A percentile compares a stretch with the other conserved stretches of the same genome.
Evolutionary conservation across 1,140 invertebrate species (phyloP).

Genomic region (Temnothorax curvispinosus): DNA sequence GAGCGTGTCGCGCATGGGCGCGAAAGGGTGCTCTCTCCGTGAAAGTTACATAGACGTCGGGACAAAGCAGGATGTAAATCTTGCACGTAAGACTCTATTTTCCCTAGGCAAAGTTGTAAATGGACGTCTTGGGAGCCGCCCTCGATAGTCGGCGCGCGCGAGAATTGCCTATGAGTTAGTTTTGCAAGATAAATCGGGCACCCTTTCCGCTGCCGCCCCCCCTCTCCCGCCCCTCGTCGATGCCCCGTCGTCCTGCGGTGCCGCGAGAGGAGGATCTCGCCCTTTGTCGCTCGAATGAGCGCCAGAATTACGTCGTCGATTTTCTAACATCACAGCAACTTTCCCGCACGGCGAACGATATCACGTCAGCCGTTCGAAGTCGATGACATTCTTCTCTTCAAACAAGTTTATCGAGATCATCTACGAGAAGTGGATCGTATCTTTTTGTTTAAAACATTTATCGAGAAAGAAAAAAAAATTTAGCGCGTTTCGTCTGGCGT

Average conservation of each 20-base stretch:
- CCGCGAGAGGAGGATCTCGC: background rate
- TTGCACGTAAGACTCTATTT: slow-evolving; percentile 74
- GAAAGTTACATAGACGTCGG: slow-evolving; percentile 62
- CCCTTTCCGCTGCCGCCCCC: background rate
- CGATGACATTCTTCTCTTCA: background rate
- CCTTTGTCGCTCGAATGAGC: slow-evolving; percentile 65
- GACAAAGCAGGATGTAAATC: slow-evolving; percentile 74
- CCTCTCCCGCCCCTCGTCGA: background rate
- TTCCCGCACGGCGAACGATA: slow-evolving; percentile 25
- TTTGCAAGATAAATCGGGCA: slow-evolving; percentile 68
- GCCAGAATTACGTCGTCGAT: slow-evolving; percentile 35
- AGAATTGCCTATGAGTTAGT: slow-evolving; percentile 65
- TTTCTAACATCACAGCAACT: slow-evolving; percentile 38
- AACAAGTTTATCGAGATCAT: background rate
- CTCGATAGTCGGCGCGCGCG: slow-evolving; percentile 58
- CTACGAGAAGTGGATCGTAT: background rate
- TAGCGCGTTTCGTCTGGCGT: background rate
- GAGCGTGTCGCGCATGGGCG: slow-evolving; percentile 52
- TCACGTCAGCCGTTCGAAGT: background rate
- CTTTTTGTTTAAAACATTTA: background rate
- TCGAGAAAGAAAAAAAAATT: background rate
- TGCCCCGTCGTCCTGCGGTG: background rate
- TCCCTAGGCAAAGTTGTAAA: slow-evolving; percentile 68
- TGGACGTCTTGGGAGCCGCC: slow-evolving; percentile 70
- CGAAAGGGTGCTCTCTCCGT: slow-evolving; percentile 13